Base-by-base conservation (phyloP, 1,140 invertebrate genomes). In the Drosophila littoralis region DNA sequence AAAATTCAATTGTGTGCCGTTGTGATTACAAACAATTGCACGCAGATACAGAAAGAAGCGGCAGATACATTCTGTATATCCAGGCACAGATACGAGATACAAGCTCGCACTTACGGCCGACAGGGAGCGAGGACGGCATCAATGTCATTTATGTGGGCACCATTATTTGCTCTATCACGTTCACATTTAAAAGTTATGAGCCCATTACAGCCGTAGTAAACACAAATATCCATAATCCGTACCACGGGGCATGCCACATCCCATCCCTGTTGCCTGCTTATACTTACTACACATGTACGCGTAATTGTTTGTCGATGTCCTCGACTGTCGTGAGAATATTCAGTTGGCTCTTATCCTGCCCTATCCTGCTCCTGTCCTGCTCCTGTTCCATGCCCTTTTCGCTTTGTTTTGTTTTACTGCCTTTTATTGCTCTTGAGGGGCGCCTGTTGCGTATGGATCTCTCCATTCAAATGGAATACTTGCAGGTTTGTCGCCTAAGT, bases 91-190 rank as follows among this genome's bases (percentile, higher is more conserved):
- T 28, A 63, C 45, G 10, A 5, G 36, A 43, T 64, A 78, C 68
- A 60, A 22, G 22, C 22, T 2, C 22, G 22, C 46, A 12, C 15
- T 7, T 10, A 7, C n/a, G 17, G 45, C 45, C 3, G 22, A 28
- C 10, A 73, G 64, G 78, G 67, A 60, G 43, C 67, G 60, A 32
- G 42, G 13, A 7, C 17, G 12, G 45, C 40, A 12, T 33, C 5
- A 7, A 42, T 71, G 63, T 9, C 70, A 64, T 66, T 81, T 76
- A 89, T 89, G 84, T 89, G 84, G 84, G 84, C 84, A 83, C 84
- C 84, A 89, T 84, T 89, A 89, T 89, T 89, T 89, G 75, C 77
- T 89, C 81, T 89, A 81, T 89, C 84, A 89, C 84, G 84, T 89
- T 74, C 71, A 50, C 68, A 78, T 79, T 68, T 63, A 73, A 81